Conservation (phyloP, 1,140 invertebrate genomes). For the Lucilia cuprina region DNA sequence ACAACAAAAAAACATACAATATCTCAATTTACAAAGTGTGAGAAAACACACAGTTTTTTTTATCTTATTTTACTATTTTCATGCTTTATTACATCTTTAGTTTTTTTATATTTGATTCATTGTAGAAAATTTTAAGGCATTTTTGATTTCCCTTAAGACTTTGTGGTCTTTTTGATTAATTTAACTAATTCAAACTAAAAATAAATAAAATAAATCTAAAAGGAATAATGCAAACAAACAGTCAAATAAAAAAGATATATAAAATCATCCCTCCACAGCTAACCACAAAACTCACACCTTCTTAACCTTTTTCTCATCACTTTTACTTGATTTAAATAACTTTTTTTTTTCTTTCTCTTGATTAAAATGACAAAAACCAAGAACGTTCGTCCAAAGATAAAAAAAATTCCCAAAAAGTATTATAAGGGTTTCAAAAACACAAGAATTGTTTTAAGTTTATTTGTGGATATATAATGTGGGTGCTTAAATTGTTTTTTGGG, state of each 20-base stretch:
- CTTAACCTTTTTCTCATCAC: not conserved
- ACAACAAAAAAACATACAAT: too few relatives aligned
- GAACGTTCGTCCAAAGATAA: not conserved
- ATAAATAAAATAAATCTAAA: not conserved
- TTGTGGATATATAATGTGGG: too few relatives aligned
- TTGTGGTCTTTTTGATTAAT: constrained; percentile 1
- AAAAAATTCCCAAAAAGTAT: not conserved
- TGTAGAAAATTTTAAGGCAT: not conserved
- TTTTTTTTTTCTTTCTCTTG: not conserved
- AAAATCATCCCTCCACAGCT: not conserved
- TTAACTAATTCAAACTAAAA: not conserved
- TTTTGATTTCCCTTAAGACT: not conserved
- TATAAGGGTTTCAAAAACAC: not conserved
- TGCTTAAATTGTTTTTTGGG: too few relatives aligned
- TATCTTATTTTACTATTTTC: not conserved
- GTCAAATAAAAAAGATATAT: not conserved
- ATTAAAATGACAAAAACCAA: not conserved
- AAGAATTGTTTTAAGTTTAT: too few relatives aligned
- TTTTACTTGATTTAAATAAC: not conserved
- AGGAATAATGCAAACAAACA: not conserved
- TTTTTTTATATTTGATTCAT: not conserved
- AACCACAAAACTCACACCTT: not conserved
- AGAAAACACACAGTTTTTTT: not conserved
- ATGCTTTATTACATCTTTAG: not conserved
- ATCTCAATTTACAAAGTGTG: too few relatives aligned